These are phyloP conservation scores for Callyntrura sp. DNA, from an alignment of 2,888 invertebrate genomes.

Conservation along the genomic window DNA sequence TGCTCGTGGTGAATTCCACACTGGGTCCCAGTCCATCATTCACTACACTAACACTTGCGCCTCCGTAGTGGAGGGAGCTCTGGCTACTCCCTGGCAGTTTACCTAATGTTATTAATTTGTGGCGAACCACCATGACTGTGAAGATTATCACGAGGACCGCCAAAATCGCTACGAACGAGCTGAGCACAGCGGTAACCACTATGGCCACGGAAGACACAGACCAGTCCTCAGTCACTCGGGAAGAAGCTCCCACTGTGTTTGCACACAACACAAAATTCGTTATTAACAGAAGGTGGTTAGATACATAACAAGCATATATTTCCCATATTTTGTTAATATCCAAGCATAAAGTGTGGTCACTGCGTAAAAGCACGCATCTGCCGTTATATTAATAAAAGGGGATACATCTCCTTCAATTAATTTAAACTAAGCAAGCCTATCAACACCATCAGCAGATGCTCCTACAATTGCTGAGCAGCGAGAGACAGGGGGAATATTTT, in stretches of 20 bases:
- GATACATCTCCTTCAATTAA: conserved; percentile 61
- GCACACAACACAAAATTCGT: background rate
- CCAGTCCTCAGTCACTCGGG: conserved; percentile 73
- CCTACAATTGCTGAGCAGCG: background rate
- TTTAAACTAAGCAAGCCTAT: conserved; percentile 14
- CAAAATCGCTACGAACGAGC: conserved; percentile 83
- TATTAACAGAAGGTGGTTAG: background rate
- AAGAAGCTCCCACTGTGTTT: conserved; percentile 67
- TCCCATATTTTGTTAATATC: background rate
- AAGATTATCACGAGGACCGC: conserved; percentile 83
- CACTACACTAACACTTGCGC: conserved; percentile 69
- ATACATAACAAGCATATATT: conserved; percentile 8
- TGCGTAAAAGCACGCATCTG: background rate
- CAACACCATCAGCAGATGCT: conserved; percentile 34
- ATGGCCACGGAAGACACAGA: conserved; percentile 81
- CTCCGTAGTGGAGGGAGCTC: conserved; percentile 69
- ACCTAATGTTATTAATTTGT: conserved; percentile 77
- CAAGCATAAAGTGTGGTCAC: background rate
- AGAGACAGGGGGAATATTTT: conserved; percentile 13
- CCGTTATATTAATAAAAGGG: background rate
- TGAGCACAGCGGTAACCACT: conserved; percentile 83
- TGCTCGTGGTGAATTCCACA: conserved; percentile 66
- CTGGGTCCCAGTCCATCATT: conserved; percentile 69
- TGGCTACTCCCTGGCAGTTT: conserved; percentile 73
- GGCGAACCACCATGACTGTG: conserved; percentile 81